Percentiles rank a stretch among this genome's conserved stretches.
Evolutionary conservation across 2,888 invertebrate genomes (phyloP).

Genomic region (Geotrupes spiniger): DNA sequence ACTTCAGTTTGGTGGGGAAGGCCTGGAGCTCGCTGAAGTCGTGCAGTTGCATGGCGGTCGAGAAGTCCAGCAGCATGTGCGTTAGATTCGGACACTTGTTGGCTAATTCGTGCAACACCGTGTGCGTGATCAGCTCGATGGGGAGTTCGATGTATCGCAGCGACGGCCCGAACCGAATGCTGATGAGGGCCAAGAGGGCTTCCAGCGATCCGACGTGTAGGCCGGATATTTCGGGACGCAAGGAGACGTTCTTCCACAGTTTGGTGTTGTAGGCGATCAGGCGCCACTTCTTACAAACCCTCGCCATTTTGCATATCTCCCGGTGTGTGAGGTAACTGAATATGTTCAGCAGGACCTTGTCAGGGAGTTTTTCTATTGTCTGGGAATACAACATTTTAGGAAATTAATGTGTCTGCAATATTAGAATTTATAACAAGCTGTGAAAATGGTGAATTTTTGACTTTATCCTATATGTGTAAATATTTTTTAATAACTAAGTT

Average conservation of each 20-base stretch:
- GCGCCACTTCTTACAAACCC: constrained; percentile 95
- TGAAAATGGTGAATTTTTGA: too few relatives aligned
- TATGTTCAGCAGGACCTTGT: constrained; percentile 90
- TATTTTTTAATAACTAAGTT: too few relatives aligned
- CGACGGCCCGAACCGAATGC: constrained; percentile 83
- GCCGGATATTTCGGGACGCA: constrained; percentile 95
- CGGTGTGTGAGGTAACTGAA: constrained; percentile 92
- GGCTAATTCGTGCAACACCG: constrained; percentile 93
- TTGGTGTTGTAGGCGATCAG: constrained; percentile 92
- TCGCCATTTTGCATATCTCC: constrained; percentile 91
- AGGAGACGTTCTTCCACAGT: constrained; percentile 93
- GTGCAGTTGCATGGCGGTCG: constrained; percentile 98
- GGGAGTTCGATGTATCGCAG: constrained; percentile 89
- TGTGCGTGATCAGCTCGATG: constrained; percentile 94
- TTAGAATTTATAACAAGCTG: too few relatives aligned
- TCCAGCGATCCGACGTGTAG: constrained; percentile 88
- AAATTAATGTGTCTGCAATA: neutral
- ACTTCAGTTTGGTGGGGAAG: constrained; percentile 94
- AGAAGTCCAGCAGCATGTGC: constrained; percentile 95
- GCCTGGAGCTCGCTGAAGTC: constrained; percentile 99
- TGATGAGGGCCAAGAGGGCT: constrained; percentile 81
- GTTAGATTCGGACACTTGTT: constrained; percentile 95
- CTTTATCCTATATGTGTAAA: too few relatives aligned
- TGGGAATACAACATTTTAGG: constrained; percentile 53
- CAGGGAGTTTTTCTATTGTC: constrained; percentile 96